Evolutionary conservation across 2,113 vertebrate genomes (phyloP), one percentile per base, ranked within the genome.

Genomic region (Plotosus lineatus): DNA sequence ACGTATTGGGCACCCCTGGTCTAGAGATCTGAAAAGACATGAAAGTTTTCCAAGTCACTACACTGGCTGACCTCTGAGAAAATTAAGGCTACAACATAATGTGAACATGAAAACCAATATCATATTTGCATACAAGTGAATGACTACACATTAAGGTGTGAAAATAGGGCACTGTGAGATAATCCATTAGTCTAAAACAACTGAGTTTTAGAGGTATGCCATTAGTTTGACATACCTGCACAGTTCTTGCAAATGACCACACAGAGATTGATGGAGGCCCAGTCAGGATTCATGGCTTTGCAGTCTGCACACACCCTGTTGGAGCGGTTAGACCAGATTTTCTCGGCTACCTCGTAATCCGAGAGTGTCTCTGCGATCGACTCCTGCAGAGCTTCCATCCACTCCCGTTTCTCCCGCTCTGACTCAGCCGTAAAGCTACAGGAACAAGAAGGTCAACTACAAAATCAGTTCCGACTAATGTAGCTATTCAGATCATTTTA

Each of bases 241-340:
- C 98, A 99, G 88, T 97, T 97, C 89, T 98, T 98, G 92, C 98
- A 99, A 94, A 99, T 99, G 86, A 99, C 95, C 80, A 98, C 98
- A 1, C 97, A 97, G 80, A 99, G 91, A 91, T 99, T 99, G 92
- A 99, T 95, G 80, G 98, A 98, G 0, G 98, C 98, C 98, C 98
- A 99, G 91, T 99, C 98, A 0, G 98, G 97, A 83, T 92, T 96
- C 48, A 85, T 91, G 77, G 96, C 94, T 82, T 93, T 92, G 82
- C 98, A 99, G 90, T 99, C 97, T 0, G 97, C 97, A 28, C 98
- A 99, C 19, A 86, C 87, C 84, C 94, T 93, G 91, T 99, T 99
- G 75, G 95, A 95, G 78, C 95, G 93, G 92, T 99, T 99, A 84
- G 98, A 98, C 98, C 98, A 99, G 92, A 99, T 97, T 92, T 99